A percentile compares a stretch with the other conserved stretches of the same genome.
Conservation (phyloP, 2,888 invertebrate species). For the Podabrus alpinus region DNA sequence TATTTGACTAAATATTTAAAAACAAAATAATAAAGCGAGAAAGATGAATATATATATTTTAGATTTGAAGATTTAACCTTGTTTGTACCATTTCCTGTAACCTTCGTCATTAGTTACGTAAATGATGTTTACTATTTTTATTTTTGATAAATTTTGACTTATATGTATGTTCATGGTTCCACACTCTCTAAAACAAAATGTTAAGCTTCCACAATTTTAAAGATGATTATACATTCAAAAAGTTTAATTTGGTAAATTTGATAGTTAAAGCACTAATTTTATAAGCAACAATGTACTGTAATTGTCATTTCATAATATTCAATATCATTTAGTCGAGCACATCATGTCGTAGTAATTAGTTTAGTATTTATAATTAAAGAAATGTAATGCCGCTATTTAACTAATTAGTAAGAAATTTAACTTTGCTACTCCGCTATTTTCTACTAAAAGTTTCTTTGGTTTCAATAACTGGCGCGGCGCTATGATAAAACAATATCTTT, state of each 20-base stretch:
- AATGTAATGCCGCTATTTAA: not conserved
- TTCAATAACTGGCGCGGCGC: not conserved
- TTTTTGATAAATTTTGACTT: not conserved
- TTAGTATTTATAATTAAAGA: not conserved
- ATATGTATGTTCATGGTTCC: not conserved
- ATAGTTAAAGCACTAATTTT: not conserved
- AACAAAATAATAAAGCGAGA: too few relatives aligned
- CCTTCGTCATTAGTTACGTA: not conserved
- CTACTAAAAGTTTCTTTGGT: not conserved
- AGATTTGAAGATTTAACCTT: not conserved
- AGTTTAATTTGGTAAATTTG: not conserved
- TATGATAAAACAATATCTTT: not conserved
- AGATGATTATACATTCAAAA: not conserved
- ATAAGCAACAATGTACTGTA: not conserved
- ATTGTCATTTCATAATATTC: not conserved
- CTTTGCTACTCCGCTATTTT: not conserved
- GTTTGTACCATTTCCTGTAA: not conserved
- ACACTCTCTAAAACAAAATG: not conserved
- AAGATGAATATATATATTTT: too few relatives aligned
- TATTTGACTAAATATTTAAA: too few relatives aligned
- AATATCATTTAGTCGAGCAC: not conserved
- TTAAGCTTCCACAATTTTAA: not conserved
- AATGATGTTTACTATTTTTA: not conserved
- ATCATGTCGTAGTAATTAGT: not conserved
- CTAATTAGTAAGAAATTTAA: not conserved